These are phyloP conservation scores for Pollenia angustigena DNA, from an alignment of 2,888 invertebrate genomes.

Conservation along the genomic window DNA sequence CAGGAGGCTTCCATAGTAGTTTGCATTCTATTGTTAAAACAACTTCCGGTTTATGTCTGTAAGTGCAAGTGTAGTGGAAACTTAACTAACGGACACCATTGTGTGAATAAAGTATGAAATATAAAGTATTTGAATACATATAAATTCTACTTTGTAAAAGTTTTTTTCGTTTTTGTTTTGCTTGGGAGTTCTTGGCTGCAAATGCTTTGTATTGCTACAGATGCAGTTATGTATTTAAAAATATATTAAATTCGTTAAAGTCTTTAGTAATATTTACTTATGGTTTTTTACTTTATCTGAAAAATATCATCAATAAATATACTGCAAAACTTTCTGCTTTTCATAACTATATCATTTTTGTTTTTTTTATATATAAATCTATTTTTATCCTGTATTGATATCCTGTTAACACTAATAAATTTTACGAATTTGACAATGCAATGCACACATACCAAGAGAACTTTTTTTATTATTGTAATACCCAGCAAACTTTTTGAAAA, in stretches of 20 bases:
- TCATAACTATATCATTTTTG: slow-evolving; percentile 28
- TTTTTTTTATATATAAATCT: slow-evolving; percentile 38
- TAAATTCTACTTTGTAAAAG: too few relatives aligned
- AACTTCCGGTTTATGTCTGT: slow-evolving; percentile 43
- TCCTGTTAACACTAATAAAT: slow-evolving; percentile 77
- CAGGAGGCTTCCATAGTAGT: slow-evolving; percentile 12
- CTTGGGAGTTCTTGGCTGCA: background rate
- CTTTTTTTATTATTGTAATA: slow-evolving; percentile 25
- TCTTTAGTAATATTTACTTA: slow-evolving; percentile 28
- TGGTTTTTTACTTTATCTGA: background rate
- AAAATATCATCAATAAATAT: slow-evolving; percentile 17
- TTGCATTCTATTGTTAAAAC: slow-evolving; percentile 46
- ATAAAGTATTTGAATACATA: background rate
- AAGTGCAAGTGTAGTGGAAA: slow-evolving; percentile 14
- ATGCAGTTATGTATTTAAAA: background rate
- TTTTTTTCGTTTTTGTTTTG: background rate
- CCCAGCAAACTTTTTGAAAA: too few relatives aligned
- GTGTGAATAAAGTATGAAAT: background rate
- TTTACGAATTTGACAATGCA: slow-evolving; percentile 76
- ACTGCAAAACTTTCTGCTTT: slow-evolving; percentile 20
- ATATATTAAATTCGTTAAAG: slow-evolving; percentile 1
- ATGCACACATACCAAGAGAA: slow-evolving; percentile 50
- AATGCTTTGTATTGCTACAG: background rate
- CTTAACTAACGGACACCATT: background rate
- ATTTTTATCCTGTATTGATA: slow-evolving; percentile 72